These are phyloP conservation scores for Melipona beecheii DNA, from an alignment of 2,888 invertebrate genomes.

Conservation along the genomic window DNA sequence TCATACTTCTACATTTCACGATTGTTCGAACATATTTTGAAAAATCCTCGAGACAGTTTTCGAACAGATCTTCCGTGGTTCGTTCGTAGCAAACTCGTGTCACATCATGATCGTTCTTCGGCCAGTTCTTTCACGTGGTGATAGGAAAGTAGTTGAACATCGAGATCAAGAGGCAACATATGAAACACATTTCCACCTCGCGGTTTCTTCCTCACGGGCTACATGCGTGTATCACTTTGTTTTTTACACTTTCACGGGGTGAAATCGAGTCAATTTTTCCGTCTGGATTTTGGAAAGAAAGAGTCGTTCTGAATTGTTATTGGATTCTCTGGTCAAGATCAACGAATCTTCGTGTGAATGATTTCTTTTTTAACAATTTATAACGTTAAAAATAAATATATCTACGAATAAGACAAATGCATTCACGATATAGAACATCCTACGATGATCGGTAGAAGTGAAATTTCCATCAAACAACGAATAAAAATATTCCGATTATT, in stretches of 20 bases:
- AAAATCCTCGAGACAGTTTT: not conserved
- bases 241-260: not conserved
- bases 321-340: not conserved
- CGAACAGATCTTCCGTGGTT: not conserved
- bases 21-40: not conserved
- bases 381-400: too few species aligned
- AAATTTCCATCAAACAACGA: too few species aligned
- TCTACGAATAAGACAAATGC: too few species aligned
- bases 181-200: constrained; percentile 71
- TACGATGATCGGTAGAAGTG: not conserved
- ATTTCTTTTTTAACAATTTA: not conserved
- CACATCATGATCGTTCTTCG: not conserved
- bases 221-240: too few species aligned
- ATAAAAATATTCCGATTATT: not conserved
- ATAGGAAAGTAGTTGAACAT: constrained; percentile 74
- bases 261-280: not conserved
- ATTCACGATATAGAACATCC: not conserved
- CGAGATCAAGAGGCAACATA: constrained; percentile 71
- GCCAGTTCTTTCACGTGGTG: constrained; percentile 1
- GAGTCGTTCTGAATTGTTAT: not conserved
- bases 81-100: not conserved
- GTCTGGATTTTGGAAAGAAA: not conserved
- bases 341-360: not conserved
- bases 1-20: not conserved
- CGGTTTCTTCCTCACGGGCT: not conserved